Base-by-base conservation (phyloP, 1,140 invertebrate genomes). In the Hycleus phaleratus region DNA sequence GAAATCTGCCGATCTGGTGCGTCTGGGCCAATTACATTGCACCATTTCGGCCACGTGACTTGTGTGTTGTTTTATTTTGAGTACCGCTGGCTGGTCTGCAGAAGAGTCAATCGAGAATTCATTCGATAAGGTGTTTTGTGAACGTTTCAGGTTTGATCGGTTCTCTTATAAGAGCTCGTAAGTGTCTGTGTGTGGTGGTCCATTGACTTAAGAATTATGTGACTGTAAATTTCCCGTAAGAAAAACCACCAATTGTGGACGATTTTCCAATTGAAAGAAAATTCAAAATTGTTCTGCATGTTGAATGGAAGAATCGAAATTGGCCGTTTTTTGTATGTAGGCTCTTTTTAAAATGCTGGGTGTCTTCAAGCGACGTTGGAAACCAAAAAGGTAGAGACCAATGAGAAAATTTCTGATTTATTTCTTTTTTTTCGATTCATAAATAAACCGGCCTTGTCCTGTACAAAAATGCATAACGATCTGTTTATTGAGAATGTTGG, bases 331-430 rank as follows among this genome's bases (percentile, higher is more conserved):
- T 18, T 18, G 40, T 48, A 50, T 45, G 59, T 49, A 58, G 42
- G 18, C 18, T 18, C 18, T 62, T 58, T 46, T 46, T 53, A 58
- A 64, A 55, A 71, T 71, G 69, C 58, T 71, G 56, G 69, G 68
- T 43, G 69, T 71, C 45, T 58, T 71, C n/a, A 71, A 71, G 52
- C 66, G 69, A 47, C 67, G 69, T 63, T 71, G 67, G 69, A 71
- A 69, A 62, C 69, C 69, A 38, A 71, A 71, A 69, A 71, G 69
- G 69, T 69, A 67, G 18, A 18, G 18, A 18, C 18, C 18, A 18
- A 18, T 18, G 1, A 2, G 18, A 18, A 12, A 1, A 18, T 18
- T 18, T 18, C 18, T 18, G 18, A 18, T 18, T 18, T 18, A 18
- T 18, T 18, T 18, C 18, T 18, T 18, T 18, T 18, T 18, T 18